Evolutionary conservation across 1,140 invertebrate genomes (phyloP), one percentile per base, ranked within the genome.

Genomic region (Pseudomyrmex sp.): DNA sequence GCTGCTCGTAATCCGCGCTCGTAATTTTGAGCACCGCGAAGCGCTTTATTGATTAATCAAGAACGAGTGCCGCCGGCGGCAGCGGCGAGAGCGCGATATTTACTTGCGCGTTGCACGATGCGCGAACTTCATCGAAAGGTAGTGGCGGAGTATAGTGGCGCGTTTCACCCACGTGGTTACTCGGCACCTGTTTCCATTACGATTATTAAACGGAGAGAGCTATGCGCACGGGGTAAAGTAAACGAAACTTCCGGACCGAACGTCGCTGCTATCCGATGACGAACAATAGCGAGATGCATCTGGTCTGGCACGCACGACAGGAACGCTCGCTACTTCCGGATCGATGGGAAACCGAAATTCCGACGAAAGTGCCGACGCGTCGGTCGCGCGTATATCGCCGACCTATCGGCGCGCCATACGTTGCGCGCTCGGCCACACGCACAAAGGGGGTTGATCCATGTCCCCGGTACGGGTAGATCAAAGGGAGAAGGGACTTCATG

Each of bases 401-500:
- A 70, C 23, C 23, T 26, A 54, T 70, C 20, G 46, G 13, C 70
- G 48, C 23, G 69, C 35, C n/a, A 61, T 73, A 50, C 58, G 59
- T 72, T 15, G 44, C n/a, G 56, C 85, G 56, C 35, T 12, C 50
- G 10, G 73, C 54, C 65, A 83, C 72, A 83, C 72, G 68, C 54
- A 80, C 59, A 82, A 76, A 84, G 82, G 82, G 73, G 82, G 80
- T 58, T 50, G 73, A 85, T 58, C 35, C 70, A 12, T 56, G 35
- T 58, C 74, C 62, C 66, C 56, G 82, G 72, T 44, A 54, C 50
- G 61, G 35, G 5, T 68, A 77, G 84, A 58, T 88, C 54, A 76
- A 88, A 84, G 84, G 87, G 74, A 74, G 87, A 89, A 72, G 59
- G 76, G 84, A 89, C 85, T 86, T 77, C 54, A 61, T 83, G 87